These are phyloP conservation scores for Pristionchus arcanus DNA, from an alignment of 2,888 invertebrate genomes.

Conservation along the genomic window DNA sequence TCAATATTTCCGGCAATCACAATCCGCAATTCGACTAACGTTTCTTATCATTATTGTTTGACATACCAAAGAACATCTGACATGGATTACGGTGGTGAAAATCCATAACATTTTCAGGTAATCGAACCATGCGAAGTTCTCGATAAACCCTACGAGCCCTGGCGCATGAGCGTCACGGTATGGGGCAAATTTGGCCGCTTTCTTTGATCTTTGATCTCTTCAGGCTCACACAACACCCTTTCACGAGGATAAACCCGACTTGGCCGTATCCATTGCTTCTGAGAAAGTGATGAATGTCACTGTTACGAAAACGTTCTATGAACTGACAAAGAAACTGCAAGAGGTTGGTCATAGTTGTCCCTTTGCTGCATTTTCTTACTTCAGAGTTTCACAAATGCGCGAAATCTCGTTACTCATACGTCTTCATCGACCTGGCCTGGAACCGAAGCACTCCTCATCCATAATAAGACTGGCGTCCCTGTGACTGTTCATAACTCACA, in stretches of 20 bases:
- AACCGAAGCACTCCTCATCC: neutral
- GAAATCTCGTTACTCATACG: neutral
- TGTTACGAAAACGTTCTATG: neutral
- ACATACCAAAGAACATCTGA: too few species aligned
- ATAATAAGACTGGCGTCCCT: neutral
- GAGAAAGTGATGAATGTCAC: neutral
- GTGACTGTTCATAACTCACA: neutral
- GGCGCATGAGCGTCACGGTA: neutral
- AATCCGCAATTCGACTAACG: too few species aligned
- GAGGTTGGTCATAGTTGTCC: neutral
- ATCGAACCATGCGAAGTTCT: neutral
- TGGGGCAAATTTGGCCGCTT: neutral
- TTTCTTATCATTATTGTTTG: too few species aligned
- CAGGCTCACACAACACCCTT: neutral
- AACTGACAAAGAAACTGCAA: neutral
- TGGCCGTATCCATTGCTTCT: neutral
- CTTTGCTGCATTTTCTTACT: neutral
- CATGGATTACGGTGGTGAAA: too few species aligned
- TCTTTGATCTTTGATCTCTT: neutral
- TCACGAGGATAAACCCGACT: neutral
- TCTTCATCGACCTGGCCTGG: neutral
- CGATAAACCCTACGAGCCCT: neutral
- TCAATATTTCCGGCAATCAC: neutral
- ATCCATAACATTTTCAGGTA: neutral
- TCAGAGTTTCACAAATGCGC: neutral